Base-by-base conservation (phyloP, 2,113 vertebrate species). In the Tragelaphus scriptus region DNA sequence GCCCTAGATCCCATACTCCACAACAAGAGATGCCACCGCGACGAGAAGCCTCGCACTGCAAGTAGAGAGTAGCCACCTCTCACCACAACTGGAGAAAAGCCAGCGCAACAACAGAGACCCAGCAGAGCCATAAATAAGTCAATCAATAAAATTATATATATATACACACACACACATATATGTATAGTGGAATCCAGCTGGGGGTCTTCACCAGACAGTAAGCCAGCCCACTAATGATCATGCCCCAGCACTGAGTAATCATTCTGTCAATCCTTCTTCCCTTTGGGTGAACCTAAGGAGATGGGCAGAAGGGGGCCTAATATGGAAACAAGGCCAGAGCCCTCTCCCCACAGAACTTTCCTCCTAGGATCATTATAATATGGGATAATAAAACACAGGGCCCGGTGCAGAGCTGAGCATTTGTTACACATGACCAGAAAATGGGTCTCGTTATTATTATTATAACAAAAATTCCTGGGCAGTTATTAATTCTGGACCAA, bases 241-340 rank as follows among this genome's bases (percentile, higher is more conserved):
- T 0, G 36, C 85, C 32, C 36, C 17, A 9, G 49, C 58, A 1
- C 23, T 55, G 44, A 85, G 14, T 11, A 7, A 23, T 44, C 25
- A 1, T 0, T 15, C 51, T 32, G 0, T 26, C 17, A 0, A 9
- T 30, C 32, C n/a, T 36, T 85, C 32, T 58, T 59, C n/a, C 61
- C 56, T 32, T 19, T 7, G 36, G 63, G 40, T 15, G 26, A 53
- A 16, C n/a, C 36, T 6, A n/a, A 23, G 47, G 32, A 61, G 8
- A 47, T 17, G 10, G 36, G 55, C 44, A n/a, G 49, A 36, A 6
- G 28, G 28, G 8, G 28, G 12, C 26, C n/a, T 63, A 10, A 47
- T 13, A 1, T 1, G 10, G 11, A 88, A 88, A 47, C 53, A 51
- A 36, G 36, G 26, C 28, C 0, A 0, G n/a, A 26, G 36, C 6